Conservation (phyloP, 2,888 invertebrate genomes). For the Oscheius myriophilus region DNA sequence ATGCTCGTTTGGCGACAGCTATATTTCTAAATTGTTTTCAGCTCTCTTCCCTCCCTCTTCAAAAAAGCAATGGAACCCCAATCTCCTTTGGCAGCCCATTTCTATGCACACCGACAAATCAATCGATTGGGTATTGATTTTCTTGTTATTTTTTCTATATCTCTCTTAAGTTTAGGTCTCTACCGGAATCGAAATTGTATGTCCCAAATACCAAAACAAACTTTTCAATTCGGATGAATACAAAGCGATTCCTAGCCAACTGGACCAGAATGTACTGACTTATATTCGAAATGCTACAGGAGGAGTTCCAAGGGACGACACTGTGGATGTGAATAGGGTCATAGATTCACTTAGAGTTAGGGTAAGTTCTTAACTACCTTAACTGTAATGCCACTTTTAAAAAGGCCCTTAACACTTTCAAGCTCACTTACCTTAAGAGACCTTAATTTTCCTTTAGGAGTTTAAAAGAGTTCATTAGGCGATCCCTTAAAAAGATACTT, state of each 20-base stretch:
- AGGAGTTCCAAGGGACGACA: constrained; percentile 8
- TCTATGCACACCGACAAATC: constrained; percentile 79
- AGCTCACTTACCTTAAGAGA: too few relatives aligned
- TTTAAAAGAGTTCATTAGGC: too few relatives aligned
- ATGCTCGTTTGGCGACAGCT: too few relatives aligned
- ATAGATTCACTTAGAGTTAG: constrained; percentile 53
- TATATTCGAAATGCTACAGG: constrained; percentile 8
- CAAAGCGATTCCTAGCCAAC: constrained; percentile 7
- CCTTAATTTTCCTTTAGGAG: too few relatives aligned
- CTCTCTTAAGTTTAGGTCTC: constrained; percentile 43
- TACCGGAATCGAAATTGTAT: constrained; percentile 45
- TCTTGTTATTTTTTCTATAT: not conserved
- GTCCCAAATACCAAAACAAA: constrained; percentile 34
- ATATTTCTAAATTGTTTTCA: not conserved
- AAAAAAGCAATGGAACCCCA: constrained; percentile 69
- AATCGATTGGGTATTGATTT: constrained; percentile 43
- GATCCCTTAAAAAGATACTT: too few relatives aligned
- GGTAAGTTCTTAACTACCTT: constrained; percentile 37
- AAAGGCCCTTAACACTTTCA: too few relatives aligned
- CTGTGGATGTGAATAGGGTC: constrained; percentile 34
- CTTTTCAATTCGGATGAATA: constrained; percentile 31
- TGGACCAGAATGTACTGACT: constrained; percentile 7
- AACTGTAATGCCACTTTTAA: too few relatives aligned
- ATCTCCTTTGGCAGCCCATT: constrained; percentile 84
- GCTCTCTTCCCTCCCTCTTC: constrained; percentile 72